phyloP scores from a whole-genome alignment of 2,888 invertebrate genomes.

The Harpalus rufipes region DNA sequence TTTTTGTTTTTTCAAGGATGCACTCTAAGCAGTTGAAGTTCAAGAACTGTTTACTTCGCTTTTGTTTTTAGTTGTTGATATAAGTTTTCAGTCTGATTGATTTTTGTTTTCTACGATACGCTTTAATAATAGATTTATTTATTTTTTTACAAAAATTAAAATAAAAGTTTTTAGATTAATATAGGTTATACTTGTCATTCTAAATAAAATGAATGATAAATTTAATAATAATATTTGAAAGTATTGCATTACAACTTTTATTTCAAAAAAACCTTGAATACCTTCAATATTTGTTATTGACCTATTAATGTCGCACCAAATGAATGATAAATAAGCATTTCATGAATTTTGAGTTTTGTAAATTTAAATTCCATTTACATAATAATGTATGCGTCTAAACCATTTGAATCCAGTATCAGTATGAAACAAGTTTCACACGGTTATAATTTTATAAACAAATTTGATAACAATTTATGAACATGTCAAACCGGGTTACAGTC shows the following conservation, averaged over 20 bases:
- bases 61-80: conserved; percentile 22
- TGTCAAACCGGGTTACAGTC: too few species aligned
- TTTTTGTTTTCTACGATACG: background rate
- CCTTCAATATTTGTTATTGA: background rate
- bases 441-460: too few species aligned
- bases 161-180: conserved; percentile 1
- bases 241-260: conserved; percentile 3
- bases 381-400: background rate
- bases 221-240: conserved; percentile 11
- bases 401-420: too few species aligned
- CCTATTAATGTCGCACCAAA: conserved; percentile 7
- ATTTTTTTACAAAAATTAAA: background rate
- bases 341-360: background rate
- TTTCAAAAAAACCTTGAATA: conserved; percentile 13
- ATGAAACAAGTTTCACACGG: too few species aligned
- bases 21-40: conserved; percentile 33
- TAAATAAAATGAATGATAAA: conserved; percentile 10
- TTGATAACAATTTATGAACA: too few species aligned
- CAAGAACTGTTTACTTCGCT: conserved; percentile 45
- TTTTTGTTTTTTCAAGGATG: conserved; percentile 30
- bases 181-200: background rate
- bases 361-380: background rate
- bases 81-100: conserved; percentile 13
- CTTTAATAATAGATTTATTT: background rate
- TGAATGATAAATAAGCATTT: conserved; percentile 14